Evolutionary conservation across 2,113 vertebrate species (phyloP), one percentile per base, ranked within the genome.

Genomic region (Circaetus cinerascens): DNA sequence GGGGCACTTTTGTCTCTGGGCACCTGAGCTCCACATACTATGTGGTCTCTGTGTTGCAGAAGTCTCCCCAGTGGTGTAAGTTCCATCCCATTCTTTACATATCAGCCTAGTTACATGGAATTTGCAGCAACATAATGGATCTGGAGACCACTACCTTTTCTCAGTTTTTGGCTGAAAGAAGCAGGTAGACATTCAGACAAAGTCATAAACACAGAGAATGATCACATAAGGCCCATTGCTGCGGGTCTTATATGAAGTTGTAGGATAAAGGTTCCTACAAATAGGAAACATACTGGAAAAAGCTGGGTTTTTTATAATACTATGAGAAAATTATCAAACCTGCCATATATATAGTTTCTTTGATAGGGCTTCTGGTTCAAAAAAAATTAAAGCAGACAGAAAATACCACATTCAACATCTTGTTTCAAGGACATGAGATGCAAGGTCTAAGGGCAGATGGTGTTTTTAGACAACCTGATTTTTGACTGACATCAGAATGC

Each of bases 301-400:
- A 32, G 1, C 4, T 25, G 7, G 0, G 0, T 3, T 10, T 48
- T 73, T 53, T 40, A 36, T 40, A 41, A n/a, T 20, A 5, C 9
- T 69, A 2, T 40, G 18, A 62, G 36, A 83, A 67, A 48, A 21
- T 29, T 30, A 11, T 36, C 41, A 69, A 57, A n/a, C 36, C 25
- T 87, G 27, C 5, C 5, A 26, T 50, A 10, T 53, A 45, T 26
- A 26, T 26, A 10, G 13, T 67, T 88, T 71, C 17, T 74, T 73
- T 81, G 36, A 11, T 34, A 62, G 22, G 15, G 13, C 4, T 84
- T 84, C 66, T 74, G 6, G 4, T 46, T 48, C 80, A 36, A 40
- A 84, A 71, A 26, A 59, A 57, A 30, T 7, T 25, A 30, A 45
- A 75, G 3, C 17, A 64, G 21, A 38, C 20, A 75, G 60, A 90